phyloP scores from a whole-genome alignment of 1,140 invertebrate genomes.

The Marisa cornuarietis region DNA sequence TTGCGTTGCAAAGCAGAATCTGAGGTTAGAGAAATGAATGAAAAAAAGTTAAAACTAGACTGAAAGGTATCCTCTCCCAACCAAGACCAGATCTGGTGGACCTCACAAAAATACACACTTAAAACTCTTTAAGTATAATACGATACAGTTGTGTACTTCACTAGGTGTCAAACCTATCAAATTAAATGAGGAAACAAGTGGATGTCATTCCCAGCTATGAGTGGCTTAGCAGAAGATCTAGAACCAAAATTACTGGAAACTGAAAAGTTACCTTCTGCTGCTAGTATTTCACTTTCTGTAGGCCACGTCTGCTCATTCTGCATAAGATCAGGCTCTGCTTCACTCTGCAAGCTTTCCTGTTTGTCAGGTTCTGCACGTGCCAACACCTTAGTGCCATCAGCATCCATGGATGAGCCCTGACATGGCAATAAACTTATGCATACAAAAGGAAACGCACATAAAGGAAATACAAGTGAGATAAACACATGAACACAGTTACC shows the following conservation, averaged over 20 bases:
- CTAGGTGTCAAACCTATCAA: not conserved
- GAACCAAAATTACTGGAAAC: not conserved
- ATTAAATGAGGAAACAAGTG: too few species aligned
- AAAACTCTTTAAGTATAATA: not conserved
- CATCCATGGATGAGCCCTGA: slow-evolving; percentile 57
- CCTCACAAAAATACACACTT: not conserved
- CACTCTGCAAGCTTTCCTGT: slow-evolving; percentile 79
- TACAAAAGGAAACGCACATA: not conserved
- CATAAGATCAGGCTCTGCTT: slow-evolving; percentile 89
- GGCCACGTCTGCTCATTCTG: slow-evolving; percentile 97
- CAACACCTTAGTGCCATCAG: slow-evolving; percentile 68
- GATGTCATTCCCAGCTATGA: not conserved
- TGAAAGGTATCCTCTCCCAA: not conserved
- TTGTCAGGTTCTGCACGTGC: slow-evolving; percentile 75
- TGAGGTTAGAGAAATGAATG: slow-evolving; percentile 31
- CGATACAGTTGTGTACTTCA: not conserved
- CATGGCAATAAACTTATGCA: slow-evolving; percentile 23
- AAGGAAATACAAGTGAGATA: not conserved
- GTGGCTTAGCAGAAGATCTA: not conserved
- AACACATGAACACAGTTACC: not conserved
- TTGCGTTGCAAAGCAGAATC: slow-evolving; percentile 67
- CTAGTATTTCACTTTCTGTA: slow-evolving; percentile 86
- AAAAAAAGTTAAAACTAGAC: not conserved
- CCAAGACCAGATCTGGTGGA: not conserved
- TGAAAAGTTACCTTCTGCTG: slow-evolving; percentile 66